Evolutionary conservation across 2,113 vertebrate species (phyloP), one percentile per base, ranked within the genome.

Genomic region (Prinia subflava): DNA sequence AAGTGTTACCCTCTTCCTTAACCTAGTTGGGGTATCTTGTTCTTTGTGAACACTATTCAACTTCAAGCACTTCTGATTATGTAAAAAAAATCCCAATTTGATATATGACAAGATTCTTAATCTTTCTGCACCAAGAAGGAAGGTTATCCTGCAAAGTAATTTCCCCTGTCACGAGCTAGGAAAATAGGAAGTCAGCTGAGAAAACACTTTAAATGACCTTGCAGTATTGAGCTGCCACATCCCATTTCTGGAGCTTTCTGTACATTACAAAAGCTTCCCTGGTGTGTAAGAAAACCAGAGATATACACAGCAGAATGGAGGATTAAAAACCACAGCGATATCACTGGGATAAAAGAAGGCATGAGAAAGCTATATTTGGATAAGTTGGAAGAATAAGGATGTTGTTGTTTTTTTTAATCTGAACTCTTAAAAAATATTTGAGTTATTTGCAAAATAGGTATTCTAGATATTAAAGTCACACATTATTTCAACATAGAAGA

Each of bases 161-260:
- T 95, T 95, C 21, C 60, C 56, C 42, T 35, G 56, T 37, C 62
- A 80, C 13, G 62, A 80, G 33, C 41, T 67, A 67, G 35, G 68
- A 65, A 95, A 96, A 86, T 22, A 69, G 41, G 37, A 97, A 96
- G 90, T 92, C 59, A 83, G 76, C 17, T 91, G 74, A 94, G 69
- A 89, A 95, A 95, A 94, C 74, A 80, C 23, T 57, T 89, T 31
- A 89, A 95, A 77, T 92, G 93, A 81, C 53, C 41, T 83, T 95
- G 77, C 31, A 50, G 53, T 64, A 91, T 41, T 74, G 15, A 85
- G 41, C 28, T 91, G 78, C 69, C 78, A 87, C 50, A 78, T 92
- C 24, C 28, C 49, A 30, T 59, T 96, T 77, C 65, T 89, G 65
- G 55, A 95, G 57, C 85, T 86, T 82, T 85, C 73, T 71, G 67